Conservation (phyloP, 2,113 vertebrate species). For the Cryptotis parvus region DNA sequence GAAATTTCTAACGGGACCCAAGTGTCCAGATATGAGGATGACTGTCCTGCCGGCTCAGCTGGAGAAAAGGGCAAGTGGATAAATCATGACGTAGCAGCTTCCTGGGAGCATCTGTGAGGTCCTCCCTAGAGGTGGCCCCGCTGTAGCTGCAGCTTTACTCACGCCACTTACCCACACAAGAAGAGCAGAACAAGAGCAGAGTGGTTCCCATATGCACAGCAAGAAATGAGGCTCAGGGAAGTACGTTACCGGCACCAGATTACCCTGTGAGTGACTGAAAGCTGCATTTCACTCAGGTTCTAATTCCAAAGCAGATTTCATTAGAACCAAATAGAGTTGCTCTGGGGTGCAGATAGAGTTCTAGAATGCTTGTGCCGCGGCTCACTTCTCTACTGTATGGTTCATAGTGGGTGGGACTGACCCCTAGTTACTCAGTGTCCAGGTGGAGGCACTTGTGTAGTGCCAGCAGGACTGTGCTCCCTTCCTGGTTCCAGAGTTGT, state of each 20-base stretch:
- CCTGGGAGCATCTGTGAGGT: background rate
- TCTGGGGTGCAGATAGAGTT: background rate
- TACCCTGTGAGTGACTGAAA: background rate
- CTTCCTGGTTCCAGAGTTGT: background rate
- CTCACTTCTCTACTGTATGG: background rate
- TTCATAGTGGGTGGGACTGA: background rate
- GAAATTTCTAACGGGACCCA: slow-evolving; percentile 11
- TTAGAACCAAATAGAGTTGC: background rate
- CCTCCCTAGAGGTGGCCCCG: too few relatives aligned
- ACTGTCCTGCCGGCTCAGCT: too few relatives aligned
- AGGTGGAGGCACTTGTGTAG: background rate
- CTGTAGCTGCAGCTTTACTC: background rate
- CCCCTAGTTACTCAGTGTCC: background rate
- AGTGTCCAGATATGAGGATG: background rate
- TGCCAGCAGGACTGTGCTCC: background rate
- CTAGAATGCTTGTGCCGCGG: background rate
- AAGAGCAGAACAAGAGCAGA: too few relatives aligned
- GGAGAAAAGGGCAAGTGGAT: background rate
- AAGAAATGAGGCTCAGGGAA: background rate
- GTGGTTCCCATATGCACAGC: background rate
- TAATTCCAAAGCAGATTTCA: background rate
- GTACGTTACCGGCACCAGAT: background rate
- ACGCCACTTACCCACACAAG: background rate
- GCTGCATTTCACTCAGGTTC: background rate
- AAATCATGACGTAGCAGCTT: background rate